Conservation (phyloP, 2,797 vertebrate species). For the Gallinago nigripennis region DNA sequence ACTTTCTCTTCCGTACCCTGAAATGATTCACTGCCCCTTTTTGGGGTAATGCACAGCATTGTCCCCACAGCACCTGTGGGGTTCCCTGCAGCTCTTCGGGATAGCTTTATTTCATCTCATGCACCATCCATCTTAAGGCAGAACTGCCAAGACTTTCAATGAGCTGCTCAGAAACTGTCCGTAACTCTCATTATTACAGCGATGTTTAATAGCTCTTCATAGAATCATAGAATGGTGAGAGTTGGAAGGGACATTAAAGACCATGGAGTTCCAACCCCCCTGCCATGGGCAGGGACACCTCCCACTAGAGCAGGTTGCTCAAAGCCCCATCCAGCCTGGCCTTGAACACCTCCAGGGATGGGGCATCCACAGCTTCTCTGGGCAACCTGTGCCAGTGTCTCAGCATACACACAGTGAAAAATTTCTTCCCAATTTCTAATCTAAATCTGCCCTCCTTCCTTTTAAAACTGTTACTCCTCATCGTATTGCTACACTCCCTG, state of each 20-base stretch:
- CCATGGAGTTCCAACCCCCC: neutral
- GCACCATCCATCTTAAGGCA: neutral
- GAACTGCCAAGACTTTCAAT: neutral
- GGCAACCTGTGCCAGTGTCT: neutral
- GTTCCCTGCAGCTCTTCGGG: neutral
- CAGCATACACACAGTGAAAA: neutral
- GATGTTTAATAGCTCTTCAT: neutral
- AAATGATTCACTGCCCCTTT: neutral
- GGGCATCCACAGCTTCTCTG: neutral
- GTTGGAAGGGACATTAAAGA: neutral
- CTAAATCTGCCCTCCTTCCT: neutral
- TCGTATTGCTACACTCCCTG: neutral
- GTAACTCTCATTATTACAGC: neutral
- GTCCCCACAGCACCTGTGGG: neutral
- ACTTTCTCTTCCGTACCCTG: slow-evolving; percentile 36
- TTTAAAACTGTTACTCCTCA: neutral
- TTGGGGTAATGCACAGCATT: neutral
- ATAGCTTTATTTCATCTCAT: neutral
- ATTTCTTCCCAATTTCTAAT: neutral
- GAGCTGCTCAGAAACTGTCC: neutral
- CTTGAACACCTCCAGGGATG: neutral
- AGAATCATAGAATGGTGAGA: neutral
- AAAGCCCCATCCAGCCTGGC: neutral
- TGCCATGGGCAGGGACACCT: neutral
- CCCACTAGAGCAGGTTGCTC: neutral